Evolutionary conservation across 2,113 vertebrate genomes (phyloP), one percentile per base, ranked within the genome.

Genomic region (Ailuropoda melanoleuca): DNA sequence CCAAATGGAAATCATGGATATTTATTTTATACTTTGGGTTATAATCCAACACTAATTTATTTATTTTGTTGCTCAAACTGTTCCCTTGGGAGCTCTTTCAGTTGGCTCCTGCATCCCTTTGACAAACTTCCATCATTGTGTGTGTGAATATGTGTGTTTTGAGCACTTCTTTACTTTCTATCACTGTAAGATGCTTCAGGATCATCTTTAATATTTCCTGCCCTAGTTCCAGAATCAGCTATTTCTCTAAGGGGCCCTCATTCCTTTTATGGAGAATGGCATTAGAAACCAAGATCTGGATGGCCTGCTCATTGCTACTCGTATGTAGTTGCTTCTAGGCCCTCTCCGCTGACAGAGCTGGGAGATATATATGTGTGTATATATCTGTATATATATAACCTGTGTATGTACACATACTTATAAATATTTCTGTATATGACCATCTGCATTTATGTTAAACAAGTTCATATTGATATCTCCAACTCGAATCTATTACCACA

Each of bases 131-230:
- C 23, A 26, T 86, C 24, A 48, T 23, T 64, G 7, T 48, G 26
- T 82, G 9, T 77, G 34, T 37, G 23, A 24, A 4, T 48, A 24
- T 31, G 55, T 53, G 24, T 60, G 18, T 92, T 78, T 85, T 62
- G 75, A 96, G 56, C 46, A 46, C 26, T 88, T 84, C 15, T 37
- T 92, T 94, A 60, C 24, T 94, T 95, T 85, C 23, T 70, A 46
- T 81, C 56, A 43, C 9, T 72, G 15, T n/a, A 50, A 53, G 80
- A 88, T 62, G 37, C 15, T 90, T 23, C 17, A 26, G 56, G 21
- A 48, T 53, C 60, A 84, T 74, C 46, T 48, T 97, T 24, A 37
- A 11, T 85, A 81, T 94, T 62, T 95, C 17, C 31, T 80, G 12
- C 7, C 21, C 56, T 66, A 39, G 31, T 64, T 24, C 77, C 81